Percentiles rank a stretch among this genome's conserved stretches.
These are phyloP conservation scores for Chironomus riparius DNA, from an alignment of 2,888 invertebrate genomes.

Conservation along the genomic window DNA sequence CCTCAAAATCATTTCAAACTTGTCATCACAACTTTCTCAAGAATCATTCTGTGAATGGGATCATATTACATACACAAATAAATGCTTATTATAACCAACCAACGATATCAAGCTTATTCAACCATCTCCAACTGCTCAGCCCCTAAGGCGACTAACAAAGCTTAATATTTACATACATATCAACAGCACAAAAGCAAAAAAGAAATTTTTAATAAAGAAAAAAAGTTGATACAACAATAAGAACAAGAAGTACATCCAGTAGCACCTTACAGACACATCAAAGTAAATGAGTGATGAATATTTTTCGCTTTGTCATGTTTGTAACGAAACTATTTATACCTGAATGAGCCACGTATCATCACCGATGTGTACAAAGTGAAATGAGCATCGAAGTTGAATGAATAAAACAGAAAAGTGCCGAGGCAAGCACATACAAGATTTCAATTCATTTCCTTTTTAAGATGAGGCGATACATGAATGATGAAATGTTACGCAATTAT, in stretches of 20 bases:
- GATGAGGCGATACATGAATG: neutral
- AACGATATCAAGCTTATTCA: too few species aligned
- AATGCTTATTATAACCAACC: neutral
- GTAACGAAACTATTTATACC: constrained; percentile 24
- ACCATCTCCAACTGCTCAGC: too few species aligned
- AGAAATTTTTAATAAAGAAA: neutral
- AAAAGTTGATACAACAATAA: constrained; percentile 10
- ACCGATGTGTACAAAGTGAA: neutral
- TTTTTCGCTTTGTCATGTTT: constrained; percentile 7
- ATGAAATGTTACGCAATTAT: constrained; percentile 20
- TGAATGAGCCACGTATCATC: constrained; percentile 21
- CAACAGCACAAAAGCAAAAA: too few species aligned
- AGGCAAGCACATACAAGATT: neutral
- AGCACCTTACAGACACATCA: constrained; percentile 21
- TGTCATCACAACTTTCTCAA: neutral
- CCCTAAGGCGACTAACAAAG: too few species aligned
- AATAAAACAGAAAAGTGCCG: neutral
- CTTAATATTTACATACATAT: too few species aligned
- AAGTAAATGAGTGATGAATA: neutral
- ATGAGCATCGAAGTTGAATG: neutral
- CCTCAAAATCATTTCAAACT: too few species aligned
- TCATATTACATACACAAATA: neutral
- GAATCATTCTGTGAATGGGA: constrained; percentile 20
- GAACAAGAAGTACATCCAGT: constrained; percentile 7
- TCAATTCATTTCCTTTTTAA: constrained; percentile 26